Base-by-base conservation (phyloP, 1,140 invertebrate genomes). In the Drosophila parvula region DNA sequence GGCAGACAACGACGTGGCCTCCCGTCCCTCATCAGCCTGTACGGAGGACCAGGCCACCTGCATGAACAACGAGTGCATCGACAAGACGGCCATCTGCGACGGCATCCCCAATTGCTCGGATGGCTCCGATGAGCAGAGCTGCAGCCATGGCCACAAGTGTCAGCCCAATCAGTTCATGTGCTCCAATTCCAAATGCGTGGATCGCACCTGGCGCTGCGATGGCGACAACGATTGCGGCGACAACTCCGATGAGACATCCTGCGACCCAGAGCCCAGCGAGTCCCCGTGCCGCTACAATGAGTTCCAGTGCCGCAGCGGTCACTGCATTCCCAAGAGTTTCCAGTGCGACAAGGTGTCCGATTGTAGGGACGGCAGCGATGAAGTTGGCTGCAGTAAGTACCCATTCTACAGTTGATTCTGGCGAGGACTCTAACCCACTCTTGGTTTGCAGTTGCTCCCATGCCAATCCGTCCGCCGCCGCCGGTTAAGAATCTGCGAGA, bases 121-220 rank as follows among this genome's bases (percentile, higher is more conserved):
- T 92, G 94, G 95, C 16, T 98, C 97, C 5, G 98, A 99, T 93
- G 98, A 99, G 94, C 94, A 95, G 79, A 94, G 96, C 86, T 99
- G 98, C 93, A 95, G 97, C 96, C 93, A 95, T 94, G 93, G 94
- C 41, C 95, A 95, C 12, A 74, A 80, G 43, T 99, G 98, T 91
- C 96, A 99, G 91, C 98, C 98, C 0, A 99, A 99, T 91, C 96
- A 99, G 92, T 98, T 96, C 92, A 94, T 95, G 57, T 99, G 98
- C 92, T 93, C 93, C 43, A 99, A 98, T 91, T 95, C 95, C 53
- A 95, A 96, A 71, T 99, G 99, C 92, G 95, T 99, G 6, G 94
- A 96, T 18, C 98, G 98, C 90, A 95, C 96, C 7, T 99, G 98
- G 98, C 92, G 95, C 27, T 99, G 99, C 92, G 98, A 95, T 69